These are phyloP conservation scores for Anarrhichthys ocellatus DNA, from an alignment of 2,113 vertebrate genomes.

Conservation along the genomic window DNA sequence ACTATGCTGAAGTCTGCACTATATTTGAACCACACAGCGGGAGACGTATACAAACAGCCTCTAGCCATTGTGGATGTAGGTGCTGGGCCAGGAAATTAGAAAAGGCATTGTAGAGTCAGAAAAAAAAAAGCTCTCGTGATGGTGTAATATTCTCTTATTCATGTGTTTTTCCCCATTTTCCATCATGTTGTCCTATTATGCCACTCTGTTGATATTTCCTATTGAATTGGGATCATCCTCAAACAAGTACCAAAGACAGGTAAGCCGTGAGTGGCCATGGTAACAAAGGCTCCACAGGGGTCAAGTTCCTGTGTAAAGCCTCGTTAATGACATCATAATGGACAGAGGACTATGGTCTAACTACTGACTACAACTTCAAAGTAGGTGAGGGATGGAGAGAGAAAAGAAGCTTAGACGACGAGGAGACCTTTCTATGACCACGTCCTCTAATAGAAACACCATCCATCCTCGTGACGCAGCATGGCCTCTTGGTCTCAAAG, in stretches of 20 bases:
- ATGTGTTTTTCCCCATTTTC: constrained; percentile 64
- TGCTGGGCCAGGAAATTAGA: constrained; percentile 74
- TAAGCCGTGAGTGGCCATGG: constrained; percentile 84
- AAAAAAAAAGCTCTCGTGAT: constrained; percentile 56
- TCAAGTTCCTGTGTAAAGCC: constrained; percentile 89
- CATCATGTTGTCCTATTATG: constrained; percentile 80
- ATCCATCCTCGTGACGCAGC: constrained; percentile 90
- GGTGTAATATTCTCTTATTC: constrained; percentile 71
- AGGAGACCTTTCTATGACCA: constrained; percentile 85
- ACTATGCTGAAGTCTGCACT: constrained; percentile 73
- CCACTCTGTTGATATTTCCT: constrained; percentile 77
- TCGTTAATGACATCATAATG: constrained; percentile 93
- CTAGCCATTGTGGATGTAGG: constrained; percentile 73
- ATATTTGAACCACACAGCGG: constrained; percentile 75
- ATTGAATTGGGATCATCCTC: constrained; percentile 91
- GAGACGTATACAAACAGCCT: constrained; percentile 79
- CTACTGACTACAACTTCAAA: constrained; percentile 94
- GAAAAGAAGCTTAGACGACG: constrained; percentile 88
- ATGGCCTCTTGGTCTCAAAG: constrained; percentile 90
- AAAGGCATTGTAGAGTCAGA: constrained; percentile 69
- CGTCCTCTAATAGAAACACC: constrained; percentile 88
- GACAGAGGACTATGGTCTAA: constrained; percentile 86
- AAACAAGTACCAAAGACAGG: constrained; percentile 87
- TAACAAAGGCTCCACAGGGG: constrained; percentile 90
- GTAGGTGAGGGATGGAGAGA: constrained; percentile 87